Conservation (phyloP, 2,888 invertebrate species). For the Meliscaeva auricollis region DNA sequence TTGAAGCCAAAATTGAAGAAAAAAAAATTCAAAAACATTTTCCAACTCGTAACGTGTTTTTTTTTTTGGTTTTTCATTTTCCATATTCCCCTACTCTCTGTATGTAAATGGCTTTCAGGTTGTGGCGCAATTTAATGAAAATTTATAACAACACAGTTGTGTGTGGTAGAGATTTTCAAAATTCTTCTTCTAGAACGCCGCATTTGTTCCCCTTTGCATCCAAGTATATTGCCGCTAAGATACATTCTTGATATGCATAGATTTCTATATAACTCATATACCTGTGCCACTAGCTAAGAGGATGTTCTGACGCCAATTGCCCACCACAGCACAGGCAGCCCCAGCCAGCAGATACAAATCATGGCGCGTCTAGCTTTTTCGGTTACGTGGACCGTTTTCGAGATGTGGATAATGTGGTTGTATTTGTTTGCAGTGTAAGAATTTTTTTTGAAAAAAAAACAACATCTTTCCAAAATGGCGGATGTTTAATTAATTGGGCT, state of each 20-base stretch:
- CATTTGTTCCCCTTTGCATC: neutral
- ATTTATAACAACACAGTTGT: conserved; percentile 71
- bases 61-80: conserved; percentile 34
- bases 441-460: conserved; percentile 26
- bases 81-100: conserved; percentile 3
- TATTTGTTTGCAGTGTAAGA: neutral
- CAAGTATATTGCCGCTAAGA: conserved; percentile 12
- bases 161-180: conserved; percentile 58
- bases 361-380: conserved; percentile 71
- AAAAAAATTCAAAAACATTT: conserved; percentile 62
- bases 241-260: conserved; percentile 37
- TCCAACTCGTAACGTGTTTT: conserved; percentile 69
- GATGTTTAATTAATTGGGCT: conserved; percentile 73
- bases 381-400: conserved; percentile 58
- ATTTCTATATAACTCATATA: conserved; percentile 17
- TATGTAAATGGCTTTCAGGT: conserved; percentile 45
- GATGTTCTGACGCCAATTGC: conserved; percentile 72
- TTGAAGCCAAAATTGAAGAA: conserved; percentile 53
- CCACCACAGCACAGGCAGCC: conserved; percentile 53
- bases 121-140: conserved; percentile 74
- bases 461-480: conserved; percentile 68
- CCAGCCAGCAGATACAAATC: conserved; percentile 62
- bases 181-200: conserved; percentile 20
- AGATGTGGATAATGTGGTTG: conserved; percentile 12
- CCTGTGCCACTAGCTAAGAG: conserved; percentile 48